Evolutionary conservation across 2,797 vertebrate genomes (phyloP), one percentile per base, ranked within the genome.

Genomic region (Scolopax rusticola): DNA sequence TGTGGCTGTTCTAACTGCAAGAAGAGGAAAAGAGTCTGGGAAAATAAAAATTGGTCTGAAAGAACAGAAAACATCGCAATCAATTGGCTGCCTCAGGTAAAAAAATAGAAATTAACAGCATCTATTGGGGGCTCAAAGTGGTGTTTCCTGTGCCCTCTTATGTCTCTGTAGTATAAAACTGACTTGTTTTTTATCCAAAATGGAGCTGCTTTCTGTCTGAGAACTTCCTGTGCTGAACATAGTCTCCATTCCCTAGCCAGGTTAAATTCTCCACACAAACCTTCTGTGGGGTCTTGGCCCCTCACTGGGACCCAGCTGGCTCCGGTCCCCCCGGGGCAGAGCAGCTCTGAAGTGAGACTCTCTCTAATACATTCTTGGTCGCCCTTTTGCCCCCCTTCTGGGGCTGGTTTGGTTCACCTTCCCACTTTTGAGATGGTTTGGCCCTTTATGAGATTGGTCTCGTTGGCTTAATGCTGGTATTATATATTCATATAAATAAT

Each of bases 291-390:
- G 15, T 13, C 47, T 32, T 28, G n/a, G 43, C 54, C 7, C 5
- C 20, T 50, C 45, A 11, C n/a, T 59, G 53, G 15, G 67, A 4
- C 23, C 43, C 78, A 8, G 2, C 63, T 71, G 75, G 41, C 9
- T 28, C 23, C 4, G 25, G 1, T 24, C 41, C 18, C 61, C 2
- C 0, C 19, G 40, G 61, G 0, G 0, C 33, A 74, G 54, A 54
- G 13, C 8, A n/a, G 23, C 24, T 51, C 54, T 76, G 45, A 64
- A 75, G 20, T 32, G 9, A 48, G 27, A 36, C 19, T 18, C 11
- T 40, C 48, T 47, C 40, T 45, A 11, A 41, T 38, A 38, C 0
- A 1, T 19, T 41, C 41, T 6, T 24, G 8, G 8, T 11, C 11
- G 7, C 33, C 15, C 57, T 59, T 67, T 19, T 23, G 4, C 9